Base-by-base conservation (phyloP, 35 echinoderm and acorn worm genomes). In the Diadema setosum region DNA sequence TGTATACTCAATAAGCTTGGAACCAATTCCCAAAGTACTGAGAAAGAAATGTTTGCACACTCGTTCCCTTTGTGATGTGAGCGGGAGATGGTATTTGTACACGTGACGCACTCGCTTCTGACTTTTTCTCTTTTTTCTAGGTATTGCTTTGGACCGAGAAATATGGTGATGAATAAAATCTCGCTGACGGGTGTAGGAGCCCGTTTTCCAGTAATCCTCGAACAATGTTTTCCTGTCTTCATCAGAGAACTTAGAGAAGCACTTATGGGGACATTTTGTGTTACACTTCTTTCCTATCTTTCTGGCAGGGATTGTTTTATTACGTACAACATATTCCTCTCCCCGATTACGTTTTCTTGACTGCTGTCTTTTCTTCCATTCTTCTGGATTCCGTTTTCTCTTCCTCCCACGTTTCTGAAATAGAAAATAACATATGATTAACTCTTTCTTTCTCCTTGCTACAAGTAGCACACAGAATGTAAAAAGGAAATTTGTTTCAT, bases 401-500 rank as follows among this genome's bases (percentile, higher is more conserved):
- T 65, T 65, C 60, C 60, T 65, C 60, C 60, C 60, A 65, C 60
- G 60, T 65, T 65, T 65, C 60, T 65, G 60, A 65, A 65, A 65
- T 65, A 65, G 60, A 65, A 65, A 65, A 65, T 24, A 65, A 6
- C 6, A 9, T 26, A 65, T 65, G 60, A 65, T 65, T 65, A 65
- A 65, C 60, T 65, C 60, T 65, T 65, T 65, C 60, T 65, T 65
- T 24, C 60, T 65, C 60, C 60, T 65, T 9, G 60, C 60, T 65
- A 65, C 60, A 65, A 65, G 60, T 65, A 65, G 60, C 7, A 9
- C 6, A 6, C 6, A 9, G 23, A 65, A 65, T 65, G 7, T 52
- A 52, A 52, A 52, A 52, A 52, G 48, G 60, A 65, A 65, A 65
- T 9, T 65, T 9, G 60, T 65, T 65, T 65, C 60, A 65, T 9